Base-by-base conservation (phyloP, 2,888 invertebrate species). In the Tetanocera ferruginea region DNA sequence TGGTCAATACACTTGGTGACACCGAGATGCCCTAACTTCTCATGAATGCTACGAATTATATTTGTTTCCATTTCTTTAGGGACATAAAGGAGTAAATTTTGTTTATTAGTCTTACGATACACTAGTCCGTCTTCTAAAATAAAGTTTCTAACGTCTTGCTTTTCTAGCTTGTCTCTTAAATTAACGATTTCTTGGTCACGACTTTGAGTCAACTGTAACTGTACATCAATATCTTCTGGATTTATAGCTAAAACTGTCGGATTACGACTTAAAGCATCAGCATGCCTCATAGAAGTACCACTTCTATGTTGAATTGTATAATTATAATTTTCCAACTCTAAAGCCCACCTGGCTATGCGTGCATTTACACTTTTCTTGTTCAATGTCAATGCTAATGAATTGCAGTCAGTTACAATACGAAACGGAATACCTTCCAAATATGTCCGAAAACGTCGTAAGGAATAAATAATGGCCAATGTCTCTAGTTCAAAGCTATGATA, bases 401-500 rank as follows among this genome's bases (percentile, higher is more conserved):
- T 78, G 14, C 73, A 80, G 49, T 80, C 82, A 9, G 75, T 82
- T 6, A 80, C 69, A 2, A 82, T 80, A n/a, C 76, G 80, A 37
- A 82, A 81, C 17, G 64, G 25, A 0, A 77, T 72, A 0, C 79
- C 80, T 64, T 79, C 31, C 11, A 78, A 75, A 43, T 78, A 76
- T 11, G 51, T 67, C n/a, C 76, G n/a, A 37, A 79, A 73, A 25
- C 78, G 74, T 43, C 79, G 76, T 3, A 81, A 23, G 1, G 80
- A 77, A 49, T 74, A 88, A 78, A 78, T 60, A 34, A 79, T 73
- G 9, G 79, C 81, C n/a, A 80, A 51, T 0, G 87, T 86, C 73
- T 88, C 83, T 0, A 88, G 80, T 71, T 88, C 86, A 76, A 88
- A 88, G 74, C 84, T 85, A 67, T 86, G 84, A 76, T 85, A 87